Base-by-base conservation (phyloP, 2,113 vertebrate genomes). In the Cettia cetti region DNA sequence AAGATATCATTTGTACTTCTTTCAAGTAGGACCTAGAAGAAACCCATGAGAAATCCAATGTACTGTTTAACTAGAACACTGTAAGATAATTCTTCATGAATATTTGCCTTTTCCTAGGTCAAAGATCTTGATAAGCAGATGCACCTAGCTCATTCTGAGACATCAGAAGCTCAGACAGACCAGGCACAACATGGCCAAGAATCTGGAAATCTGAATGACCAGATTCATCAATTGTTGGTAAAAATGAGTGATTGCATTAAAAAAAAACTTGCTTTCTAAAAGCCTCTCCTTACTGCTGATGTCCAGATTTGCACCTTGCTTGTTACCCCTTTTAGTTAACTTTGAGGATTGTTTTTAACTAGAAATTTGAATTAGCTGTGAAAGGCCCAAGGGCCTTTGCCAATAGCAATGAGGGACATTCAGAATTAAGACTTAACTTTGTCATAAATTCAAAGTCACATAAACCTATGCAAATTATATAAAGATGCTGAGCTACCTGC, bases 221-320 rank as follows among this genome's bases (percentile, higher is more conserved):
- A 95, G 47, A 93, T 98, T 59, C 94, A 95, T 79, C 97, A 96
- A 4, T 59, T 98, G 21, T 82, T 97, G 98, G 98, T 99, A 97
- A 93, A 97, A 84, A 24, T 28, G 28, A 89, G 12, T 15, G 23
- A 37, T 22, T 26, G 11, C 35, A 75, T 7, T 91, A 26, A 47
- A 63, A 47, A 63, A 40, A 40, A 68, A 10, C 10, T 4, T 69
- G 5, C 22, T 59, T 88, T 76, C 16, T 77, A 4, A 37, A 74
- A 81, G 23, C 7, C 6, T 60, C 4, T 54, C 14, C 35, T 59
- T 66, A 9, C 20, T 68, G 24, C 15, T 24, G 31, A 13, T 66
- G 20, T n/a, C 84, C 24, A 53, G 20, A 33, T 44, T 50, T 70
- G 42, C 33, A 19, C 17, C 1, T 45, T 59, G 56, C 56, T 84